Conservation (phyloP, 2,888 invertebrate species). For the Ditula angustiorana region DNA sequence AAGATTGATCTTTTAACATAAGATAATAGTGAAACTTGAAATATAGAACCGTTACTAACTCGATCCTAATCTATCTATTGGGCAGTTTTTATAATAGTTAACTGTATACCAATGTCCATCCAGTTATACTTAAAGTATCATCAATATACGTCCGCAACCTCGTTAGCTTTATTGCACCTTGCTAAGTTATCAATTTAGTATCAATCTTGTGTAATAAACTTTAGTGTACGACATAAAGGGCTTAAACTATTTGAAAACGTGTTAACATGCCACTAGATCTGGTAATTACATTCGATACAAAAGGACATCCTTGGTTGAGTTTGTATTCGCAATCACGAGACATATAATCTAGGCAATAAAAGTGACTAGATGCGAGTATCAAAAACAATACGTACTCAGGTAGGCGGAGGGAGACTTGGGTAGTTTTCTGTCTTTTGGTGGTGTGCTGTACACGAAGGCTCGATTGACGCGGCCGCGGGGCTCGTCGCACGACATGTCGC, state of each 20-base stretch:
- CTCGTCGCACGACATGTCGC: conserved; percentile 69
- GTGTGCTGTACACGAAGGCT: conserved; percentile 82
- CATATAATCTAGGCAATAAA: conserved; percentile 27
- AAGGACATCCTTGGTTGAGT: conserved; percentile 15
- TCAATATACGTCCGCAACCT: conserved; percentile 10
- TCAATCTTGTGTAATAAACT: not conserved
- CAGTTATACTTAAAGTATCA: not conserved
- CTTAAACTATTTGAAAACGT: conserved; percentile 1
- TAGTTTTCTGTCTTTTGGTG: conserved; percentile 78
- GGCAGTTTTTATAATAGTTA: conserved; percentile 22
- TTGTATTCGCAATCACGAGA: conserved; percentile 27
- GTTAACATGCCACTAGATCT: not conserved
- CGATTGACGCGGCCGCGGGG: conserved; percentile 75
- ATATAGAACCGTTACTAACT: conserved; percentile 17
- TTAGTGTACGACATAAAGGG: not conserved
- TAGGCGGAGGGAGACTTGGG: conserved; percentile 76
- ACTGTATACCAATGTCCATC: not conserved
- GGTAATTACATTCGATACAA: not conserved
- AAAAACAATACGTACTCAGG: conserved; percentile 72
- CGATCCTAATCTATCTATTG: conserved; percentile 28
- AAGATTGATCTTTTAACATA: conserved; percentile 7
- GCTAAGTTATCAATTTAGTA: conserved; percentile 14
- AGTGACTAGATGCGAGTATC: conserved; percentile 24
- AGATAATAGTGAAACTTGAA: conserved; percentile 17
- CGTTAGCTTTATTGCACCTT: conserved; percentile 9